These are phyloP conservation scores for Gallinago jamesoni DNA, from an alignment of 2,113 vertebrate genomes.

Conservation along the genomic window DNA sequence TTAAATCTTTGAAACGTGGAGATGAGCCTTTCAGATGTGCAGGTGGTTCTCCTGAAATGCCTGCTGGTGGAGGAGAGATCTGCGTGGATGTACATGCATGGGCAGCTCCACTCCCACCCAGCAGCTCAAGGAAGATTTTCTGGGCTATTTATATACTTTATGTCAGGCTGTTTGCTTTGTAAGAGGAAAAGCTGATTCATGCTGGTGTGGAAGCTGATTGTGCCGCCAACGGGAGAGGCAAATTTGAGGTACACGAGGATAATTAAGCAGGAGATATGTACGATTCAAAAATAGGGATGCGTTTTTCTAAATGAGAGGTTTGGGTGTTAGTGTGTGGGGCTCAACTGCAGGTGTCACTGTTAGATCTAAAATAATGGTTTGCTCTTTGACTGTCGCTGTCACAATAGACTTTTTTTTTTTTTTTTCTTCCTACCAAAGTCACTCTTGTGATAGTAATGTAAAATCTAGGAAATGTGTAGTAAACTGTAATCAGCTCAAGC, in stretches of 20 bases:
- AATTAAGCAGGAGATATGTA: not conserved
- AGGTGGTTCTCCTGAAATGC: not conserved
- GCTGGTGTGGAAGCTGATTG: constrained; percentile 25
- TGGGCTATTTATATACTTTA: constrained; percentile 5
- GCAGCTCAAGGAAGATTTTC: constrained; percentile 7
- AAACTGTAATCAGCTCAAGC: not conserved
- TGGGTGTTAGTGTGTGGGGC: not conserved
- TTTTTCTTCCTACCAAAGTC: not conserved
- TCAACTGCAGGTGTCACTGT: constrained; percentile 82
- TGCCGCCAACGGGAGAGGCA: constrained; percentile 12
- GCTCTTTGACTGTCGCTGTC: not conserved
- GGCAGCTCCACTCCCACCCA: not conserved
- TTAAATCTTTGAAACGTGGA: not conserved
- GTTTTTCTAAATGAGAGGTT: not conserved
- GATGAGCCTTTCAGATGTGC: not conserved
- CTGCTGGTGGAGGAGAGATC: not conserved
- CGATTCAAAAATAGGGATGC: not conserved
- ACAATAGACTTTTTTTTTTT: not conserved
- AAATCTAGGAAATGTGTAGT: not conserved
- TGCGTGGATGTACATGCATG: not conserved
- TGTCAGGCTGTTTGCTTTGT: not conserved
- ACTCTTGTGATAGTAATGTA: not conserved
- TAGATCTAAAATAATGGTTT: constrained; percentile 67
- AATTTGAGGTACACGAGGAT: not conserved
- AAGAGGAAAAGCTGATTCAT: constrained; percentile 46